Evolutionary conservation across 2,797 vertebrate species (phyloP), one percentile per base, ranked within the genome.

Genomic region (Remorina albescens): DNA sequence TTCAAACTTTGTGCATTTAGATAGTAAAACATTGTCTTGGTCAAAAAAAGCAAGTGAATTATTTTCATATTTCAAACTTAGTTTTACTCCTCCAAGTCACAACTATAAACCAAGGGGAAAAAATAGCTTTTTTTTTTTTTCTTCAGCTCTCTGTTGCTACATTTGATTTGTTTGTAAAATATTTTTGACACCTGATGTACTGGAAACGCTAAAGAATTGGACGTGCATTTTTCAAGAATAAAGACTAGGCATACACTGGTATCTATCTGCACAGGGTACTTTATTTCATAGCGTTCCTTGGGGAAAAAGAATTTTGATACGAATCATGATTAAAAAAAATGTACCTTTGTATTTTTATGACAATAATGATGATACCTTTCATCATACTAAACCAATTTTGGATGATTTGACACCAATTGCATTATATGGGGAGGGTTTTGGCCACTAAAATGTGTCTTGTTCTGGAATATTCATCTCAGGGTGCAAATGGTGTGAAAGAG

Each of bases 1-100:
- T 92, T 95, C 95, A 95, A 94, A 96, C 93, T 89, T 96, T 92
- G 93, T 93, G 93, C 97, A 95, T 95, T 94, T 94, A 94, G 95
- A 92, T 97, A 96, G 95, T 92, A 91, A 95, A 96, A 94, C 94
- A 91, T 94, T 93, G 95, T 97, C 95, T 96, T 95, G 93, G 94
- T 96, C 91, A 95, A 94, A 92, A n/a, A 30, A 89, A 95, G 92
- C 95, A 94, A 96, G 95, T 96, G 94, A 94, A 86, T 86, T 90
- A 82, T 92, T 90, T 91, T 91, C 86, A 86, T 66, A 86, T 87
- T 88, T 89, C 74, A 87, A 94, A 93, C 83, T 91, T 90, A 85
- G 93, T 92, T 92, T 86, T 89, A 92, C 91, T 94, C 93, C 91
- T 93, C 91, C 84, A 88, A 93, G 88, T 95, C 95, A 92, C 95